These are phyloP conservation scores for Coenobita brevimanus DNA, from an alignment of 1,140 invertebrate genomes.

Conservation along the genomic window DNA sequence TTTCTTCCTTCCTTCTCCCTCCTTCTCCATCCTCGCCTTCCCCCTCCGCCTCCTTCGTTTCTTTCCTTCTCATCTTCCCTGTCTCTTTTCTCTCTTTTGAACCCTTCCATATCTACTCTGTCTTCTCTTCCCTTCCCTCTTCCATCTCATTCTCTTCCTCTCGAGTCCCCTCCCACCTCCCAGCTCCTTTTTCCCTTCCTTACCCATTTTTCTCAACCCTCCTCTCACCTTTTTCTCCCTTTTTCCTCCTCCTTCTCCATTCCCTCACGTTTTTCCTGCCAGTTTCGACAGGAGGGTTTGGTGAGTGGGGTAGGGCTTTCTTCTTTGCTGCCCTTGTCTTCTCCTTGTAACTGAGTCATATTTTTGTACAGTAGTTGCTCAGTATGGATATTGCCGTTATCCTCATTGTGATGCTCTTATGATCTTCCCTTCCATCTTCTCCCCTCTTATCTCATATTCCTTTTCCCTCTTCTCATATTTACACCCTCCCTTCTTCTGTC, in stretches of 20 bases:
- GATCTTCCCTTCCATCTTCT: not conserved
- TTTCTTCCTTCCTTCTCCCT: not conserved
- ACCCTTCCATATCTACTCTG: not conserved
- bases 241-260: too few species aligned
- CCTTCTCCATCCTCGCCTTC: not conserved
- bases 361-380: too few species aligned
- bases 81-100: not conserved
- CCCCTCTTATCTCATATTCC: not conserved
- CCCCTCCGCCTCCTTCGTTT: not conserved
- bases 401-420: too few species aligned
- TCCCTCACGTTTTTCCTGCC: not conserved
- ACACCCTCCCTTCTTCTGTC: not conserved
- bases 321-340: too few species aligned
- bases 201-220: not conserved
- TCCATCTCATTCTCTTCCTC: not conserved
- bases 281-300: too few species aligned
- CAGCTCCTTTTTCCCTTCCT: not conserved
- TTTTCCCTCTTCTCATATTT: not conserved
- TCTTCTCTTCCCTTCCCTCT: not conserved
- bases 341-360: not conserved
- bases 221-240: not conserved
- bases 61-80: not conserved
- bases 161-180: not conserved
- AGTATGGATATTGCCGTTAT: too few species aligned
- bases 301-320: too few species aligned